A percentile compares a stretch with the other conserved stretches of the same genome.
Conservation (phyloP, 2,888 invertebrate species). For the Venustoraphidia nigricollis region DNA sequence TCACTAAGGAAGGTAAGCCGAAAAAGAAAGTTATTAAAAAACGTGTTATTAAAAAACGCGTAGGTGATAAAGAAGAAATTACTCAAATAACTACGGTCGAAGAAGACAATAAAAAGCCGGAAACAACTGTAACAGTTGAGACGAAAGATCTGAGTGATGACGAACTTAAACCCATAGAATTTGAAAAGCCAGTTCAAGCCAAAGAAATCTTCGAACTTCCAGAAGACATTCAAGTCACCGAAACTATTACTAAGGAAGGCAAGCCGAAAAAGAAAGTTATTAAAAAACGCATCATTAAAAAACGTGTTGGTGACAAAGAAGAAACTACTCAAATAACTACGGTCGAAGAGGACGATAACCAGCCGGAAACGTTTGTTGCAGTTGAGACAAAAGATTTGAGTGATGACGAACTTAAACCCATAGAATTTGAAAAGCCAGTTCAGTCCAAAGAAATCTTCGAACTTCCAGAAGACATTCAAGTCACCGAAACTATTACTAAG, state of each 20-base stretch:
- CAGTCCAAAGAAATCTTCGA: slow-evolving; percentile 14
- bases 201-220: not conserved
- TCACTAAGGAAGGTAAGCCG: slow-evolving; percentile 14
- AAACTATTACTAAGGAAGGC: slow-evolving; percentile 12
- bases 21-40: slow-evolving; percentile 16
- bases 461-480: slow-evolving; percentile 16
- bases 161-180: not conserved
- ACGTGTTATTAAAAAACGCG: slow-evolving; percentile 12
- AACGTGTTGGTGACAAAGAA: slow-evolving; percentile 19
- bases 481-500: slow-evolving; percentile 18
- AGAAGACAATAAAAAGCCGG: slow-evolving; percentile 14
- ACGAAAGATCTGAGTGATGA: slow-evolving; percentile 4
- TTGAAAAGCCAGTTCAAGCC: not conserved
- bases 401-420: slow-evolving; percentile 13
- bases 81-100: slow-evolving; percentile 16
- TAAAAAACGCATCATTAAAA: slow-evolving; percentile 22
- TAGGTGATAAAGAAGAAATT: slow-evolving; percentile 15
- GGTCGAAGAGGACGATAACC: slow-evolving; percentile 19
- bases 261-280: slow-evolving; percentile 15
- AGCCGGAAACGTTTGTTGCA: slow-evolving; percentile 18
- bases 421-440: slow-evolving; percentile 13
- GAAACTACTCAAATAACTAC: slow-evolving; percentile 28
- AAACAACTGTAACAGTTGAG: slow-evolving; percentile 8
- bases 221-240: slow-evolving; percentile 12
- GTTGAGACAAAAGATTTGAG: slow-evolving; percentile 11